phyloP scores from a whole-genome alignment of 1,140 invertebrate species.

The Zelostemma sp. region DNA sequence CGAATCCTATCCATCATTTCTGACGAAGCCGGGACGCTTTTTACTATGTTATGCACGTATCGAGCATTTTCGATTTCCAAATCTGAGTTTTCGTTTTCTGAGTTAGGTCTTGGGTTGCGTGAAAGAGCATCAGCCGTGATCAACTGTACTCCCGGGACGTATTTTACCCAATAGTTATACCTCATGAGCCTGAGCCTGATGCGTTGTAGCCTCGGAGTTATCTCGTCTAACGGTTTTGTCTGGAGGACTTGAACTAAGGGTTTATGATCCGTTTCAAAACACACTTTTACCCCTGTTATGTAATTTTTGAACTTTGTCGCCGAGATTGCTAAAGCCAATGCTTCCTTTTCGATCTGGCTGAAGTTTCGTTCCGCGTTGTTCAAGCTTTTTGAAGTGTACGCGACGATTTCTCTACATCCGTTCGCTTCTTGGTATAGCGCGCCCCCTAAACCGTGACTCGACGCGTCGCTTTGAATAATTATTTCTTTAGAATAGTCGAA shows the following conservation, averaged over 20 bases:
- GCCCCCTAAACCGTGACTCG: too few species aligned
- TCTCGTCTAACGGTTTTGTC: conserved; percentile 47
- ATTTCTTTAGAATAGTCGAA: too few species aligned
- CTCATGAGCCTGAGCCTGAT: conserved; percentile 54
- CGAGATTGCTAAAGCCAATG: conserved; percentile 64
- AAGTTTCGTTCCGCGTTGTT: conserved; percentile 60
- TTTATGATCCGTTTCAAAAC: conserved; percentile 68
- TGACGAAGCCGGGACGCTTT: too few species aligned
- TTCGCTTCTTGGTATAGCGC: too few species aligned
- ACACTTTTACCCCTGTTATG: conserved; percentile 62
- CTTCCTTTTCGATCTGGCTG: conserved; percentile 69
- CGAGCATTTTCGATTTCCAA: too few species aligned
- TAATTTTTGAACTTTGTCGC: conserved; percentile 60
- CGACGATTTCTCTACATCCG: neutral
- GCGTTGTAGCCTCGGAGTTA: conserved; percentile 55
- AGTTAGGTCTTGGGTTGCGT: neutral
- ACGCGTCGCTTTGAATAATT: too few species aligned
- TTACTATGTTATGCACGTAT: too few species aligned
- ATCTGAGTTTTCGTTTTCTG: too few species aligned
- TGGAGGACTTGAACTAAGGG: conserved; percentile 57
- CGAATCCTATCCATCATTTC: too few species aligned
- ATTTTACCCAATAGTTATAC: conserved; percentile 49
- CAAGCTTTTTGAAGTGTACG: conserved; percentile 60
- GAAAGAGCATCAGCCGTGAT: conserved; percentile 53
- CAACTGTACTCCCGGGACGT: conserved; percentile 53